phyloP scores from a whole-genome alignment of 30 jellyfish, hydroid and myxozoan genomes.

The Pseudorhiza aurosa region DNA sequence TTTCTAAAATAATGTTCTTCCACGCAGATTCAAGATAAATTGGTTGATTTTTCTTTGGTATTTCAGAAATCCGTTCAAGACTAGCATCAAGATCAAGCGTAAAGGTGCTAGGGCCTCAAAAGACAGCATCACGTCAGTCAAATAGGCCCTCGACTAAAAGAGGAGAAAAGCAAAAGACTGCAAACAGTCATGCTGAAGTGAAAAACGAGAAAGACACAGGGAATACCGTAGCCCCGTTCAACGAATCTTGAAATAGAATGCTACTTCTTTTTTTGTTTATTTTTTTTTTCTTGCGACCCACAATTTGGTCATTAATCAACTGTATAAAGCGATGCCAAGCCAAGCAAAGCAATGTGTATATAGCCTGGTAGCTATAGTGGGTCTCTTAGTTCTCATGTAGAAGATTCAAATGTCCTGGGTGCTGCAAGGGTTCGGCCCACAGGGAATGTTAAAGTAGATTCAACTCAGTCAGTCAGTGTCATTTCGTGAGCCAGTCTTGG shows the following conservation, averaged over 20 bases:
- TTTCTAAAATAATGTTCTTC: background rate
- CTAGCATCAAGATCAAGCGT: conserved; percentile 59
- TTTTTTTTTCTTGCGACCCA: background rate
- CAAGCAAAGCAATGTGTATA: too few relatives aligned
- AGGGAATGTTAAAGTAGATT: too few relatives aligned
- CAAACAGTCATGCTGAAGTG: background rate
- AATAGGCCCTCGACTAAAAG: conserved; percentile 45
- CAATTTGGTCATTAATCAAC: too few relatives aligned
- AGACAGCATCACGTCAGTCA: conserved; percentile 8
- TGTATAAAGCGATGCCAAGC: too few relatives aligned
- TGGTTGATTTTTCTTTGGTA: background rate
- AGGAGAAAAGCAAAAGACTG: conserved; percentile 14
- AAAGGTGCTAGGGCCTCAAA: conserved; percentile 41
- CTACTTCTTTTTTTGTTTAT: background rate
- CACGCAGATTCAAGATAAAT: too few relatives aligned
- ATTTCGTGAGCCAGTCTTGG: too few relatives aligned
- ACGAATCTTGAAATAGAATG: background rate
- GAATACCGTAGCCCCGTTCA: conserved; percentile 45
- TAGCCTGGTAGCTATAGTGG: too few relatives aligned
- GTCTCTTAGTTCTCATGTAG: too few relatives aligned
- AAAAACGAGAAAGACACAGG: background rate
- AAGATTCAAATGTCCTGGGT: too few relatives aligned
- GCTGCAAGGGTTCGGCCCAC: too few relatives aligned
- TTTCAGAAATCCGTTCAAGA: conserved; percentile 43
- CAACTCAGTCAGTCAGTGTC: too few relatives aligned